Evolutionary conservation across 2,797 vertebrate genomes (phyloP), one percentile per base, ranked within the genome.

Genomic region (Diceros bicornis): DNA sequence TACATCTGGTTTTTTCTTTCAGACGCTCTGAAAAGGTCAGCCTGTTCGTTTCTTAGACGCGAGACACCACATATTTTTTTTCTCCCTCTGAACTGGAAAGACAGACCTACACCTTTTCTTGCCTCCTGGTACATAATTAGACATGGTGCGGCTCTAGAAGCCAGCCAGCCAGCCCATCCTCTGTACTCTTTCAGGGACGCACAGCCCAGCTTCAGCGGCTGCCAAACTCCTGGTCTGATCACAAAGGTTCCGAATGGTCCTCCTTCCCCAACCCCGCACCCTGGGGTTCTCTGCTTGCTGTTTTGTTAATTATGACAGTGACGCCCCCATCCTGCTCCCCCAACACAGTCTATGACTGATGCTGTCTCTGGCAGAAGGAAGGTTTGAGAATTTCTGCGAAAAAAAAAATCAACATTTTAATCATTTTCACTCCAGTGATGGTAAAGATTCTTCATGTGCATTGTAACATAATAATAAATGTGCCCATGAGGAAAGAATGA

Each of bases 1-100:
- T 99, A 99, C 99, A 99, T 99, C 99, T 99, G 99, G 98, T 99
- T 99, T 99, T 99, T 98, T 98, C 99, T 99, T 99, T 99, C 99
- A 99, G 99, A 98, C 97, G 83, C 98, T 99, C 98, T 99, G 99
- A 99, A 99, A 99, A 99, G 99, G 99, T 99, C 99, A 99, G 99
- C 98, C 99, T 99, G 99, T 99, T 99, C 99, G 98, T 99, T 99
- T 99, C 99, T 99, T 99, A 99, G 99, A 99, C 96, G 98, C 97
- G 97, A 98, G 98, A 98, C 98, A 98, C 98, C 98, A 98, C 98
- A 89, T 92, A 72, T 94, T 92, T 98, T 98, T 97, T 97, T 97
- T 47, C 96, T 93, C 87, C 90, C 98, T 98, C 98, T 98, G 98
- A 98, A 98, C 98, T 98, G 98, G 99, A 98, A 99, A 99, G 99